These are phyloP conservation scores for Pantherophis guttatus DNA, from an alignment of 2,113 vertebrate genomes.

Conservation along the genomic window DNA sequence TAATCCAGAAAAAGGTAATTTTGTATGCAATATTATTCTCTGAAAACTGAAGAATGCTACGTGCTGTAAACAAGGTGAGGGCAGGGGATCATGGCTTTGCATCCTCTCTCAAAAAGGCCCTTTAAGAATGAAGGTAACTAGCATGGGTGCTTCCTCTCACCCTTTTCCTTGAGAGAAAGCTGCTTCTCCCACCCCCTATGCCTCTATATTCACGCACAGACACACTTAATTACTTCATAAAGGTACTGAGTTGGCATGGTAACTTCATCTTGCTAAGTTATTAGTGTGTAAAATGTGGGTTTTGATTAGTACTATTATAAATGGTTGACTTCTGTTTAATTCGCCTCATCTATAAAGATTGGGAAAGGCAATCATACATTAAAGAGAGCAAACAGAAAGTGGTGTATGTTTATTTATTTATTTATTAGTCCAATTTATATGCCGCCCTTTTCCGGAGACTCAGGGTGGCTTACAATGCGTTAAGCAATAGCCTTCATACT, in stretches of 20 bases:
- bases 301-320: slow-evolving; percentile 60
- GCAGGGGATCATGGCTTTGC: slow-evolving; percentile 40
- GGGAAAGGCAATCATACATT: background rate
- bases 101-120: slow-evolving; percentile 9
- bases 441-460: too few relatives aligned
- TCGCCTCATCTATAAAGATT: background rate
- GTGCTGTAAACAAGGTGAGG: background rate
- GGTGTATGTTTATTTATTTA: background rate
- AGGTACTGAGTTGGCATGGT: slow-evolving; percentile 67
- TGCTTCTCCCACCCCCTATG: slow-evolving; percentile 43
- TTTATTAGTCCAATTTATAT: too few relatives aligned
- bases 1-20: too few relatives aligned
- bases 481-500: too few relatives aligned
- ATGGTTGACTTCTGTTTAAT: background rate
- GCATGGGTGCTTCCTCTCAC: slow-evolving; percentile 39
- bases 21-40: background rate
- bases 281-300: slow-evolving; percentile 56
- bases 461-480: too few relatives aligned
- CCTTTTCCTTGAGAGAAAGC: slow-evolving; percentile 53
- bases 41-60: background rate
- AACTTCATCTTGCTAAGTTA: slow-evolving; percentile 65
- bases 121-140: background rate
- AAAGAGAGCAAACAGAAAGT: background rate
- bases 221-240: slow-evolving; percentile 6
- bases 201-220: background rate